Percentiles rank a stretch among this genome's conserved stretches.
Conservation (phyloP, 1,140 invertebrate species). For the Ips nitidus region DNA sequence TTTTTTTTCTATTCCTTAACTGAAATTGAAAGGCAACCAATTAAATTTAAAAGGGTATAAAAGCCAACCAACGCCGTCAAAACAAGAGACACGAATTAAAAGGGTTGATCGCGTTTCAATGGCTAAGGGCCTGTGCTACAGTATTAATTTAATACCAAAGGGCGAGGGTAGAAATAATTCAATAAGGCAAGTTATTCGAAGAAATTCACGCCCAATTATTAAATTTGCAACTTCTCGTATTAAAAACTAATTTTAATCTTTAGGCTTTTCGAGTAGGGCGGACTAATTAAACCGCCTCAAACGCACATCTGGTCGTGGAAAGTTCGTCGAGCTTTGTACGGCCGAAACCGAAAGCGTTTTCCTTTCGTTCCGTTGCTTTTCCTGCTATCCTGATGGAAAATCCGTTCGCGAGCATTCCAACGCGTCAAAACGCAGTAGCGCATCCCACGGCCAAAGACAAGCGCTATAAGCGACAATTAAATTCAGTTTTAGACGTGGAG, state of each 20-base stretch:
- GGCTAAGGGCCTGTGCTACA: no score
- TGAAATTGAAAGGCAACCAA: no score
- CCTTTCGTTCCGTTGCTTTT: constrained; percentile 3
- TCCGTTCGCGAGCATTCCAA: constrained; percentile 14
- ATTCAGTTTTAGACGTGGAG: constrained; percentile 4
- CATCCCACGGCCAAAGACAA: constrained; percentile 24
- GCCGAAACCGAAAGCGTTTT: neutral
- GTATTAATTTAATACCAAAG: no score
- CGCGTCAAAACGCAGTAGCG: constrained; percentile 21
- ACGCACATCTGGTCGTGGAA: neutral
- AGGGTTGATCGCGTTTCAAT: no score
- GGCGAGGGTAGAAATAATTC: neutral
- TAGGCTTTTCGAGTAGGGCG: no score
- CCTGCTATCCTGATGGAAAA: constrained; percentile 20
- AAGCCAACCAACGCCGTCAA: no score
- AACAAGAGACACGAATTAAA: no score
- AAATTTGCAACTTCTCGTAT: neutral
- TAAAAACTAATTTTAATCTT: no score
- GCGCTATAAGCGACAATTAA: constrained; percentile 7
- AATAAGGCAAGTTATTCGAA: neutral
- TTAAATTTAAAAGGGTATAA: no score
- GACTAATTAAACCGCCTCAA: neutral
- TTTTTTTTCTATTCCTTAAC: no score
- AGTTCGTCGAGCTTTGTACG: neutral
- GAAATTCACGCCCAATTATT: neutral